phyloP scores from a whole-genome alignment of 2,888 invertebrate genomes.

The Sesia bembeciformis region DNA sequence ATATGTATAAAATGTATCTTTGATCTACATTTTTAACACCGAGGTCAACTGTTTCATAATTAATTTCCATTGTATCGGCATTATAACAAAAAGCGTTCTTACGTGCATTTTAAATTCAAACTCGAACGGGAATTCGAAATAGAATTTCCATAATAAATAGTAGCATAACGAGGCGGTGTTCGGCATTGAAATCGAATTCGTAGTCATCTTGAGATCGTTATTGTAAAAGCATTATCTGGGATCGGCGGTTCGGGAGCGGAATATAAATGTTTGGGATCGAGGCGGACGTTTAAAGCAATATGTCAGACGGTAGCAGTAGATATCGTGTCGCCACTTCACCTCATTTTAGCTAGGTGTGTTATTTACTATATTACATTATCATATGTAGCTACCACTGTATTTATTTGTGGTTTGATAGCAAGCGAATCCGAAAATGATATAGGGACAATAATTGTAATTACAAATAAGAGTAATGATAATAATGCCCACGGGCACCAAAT shows the following conservation, averaged over 20 bases:
- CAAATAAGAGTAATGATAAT: too few species aligned
- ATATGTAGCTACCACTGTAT: too few species aligned
- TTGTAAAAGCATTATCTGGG: constrained; percentile 66
- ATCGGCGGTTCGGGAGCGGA: constrained; percentile 44
- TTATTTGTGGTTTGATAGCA: too few species aligned
- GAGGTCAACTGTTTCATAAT: constrained; percentile 13
- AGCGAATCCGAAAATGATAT: too few species aligned
- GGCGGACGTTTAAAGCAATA: constrained; percentile 50
- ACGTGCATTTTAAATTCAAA: constrained; percentile 24
- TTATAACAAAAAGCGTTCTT: constrained; percentile 2
- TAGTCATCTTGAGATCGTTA: constrained; percentile 54
- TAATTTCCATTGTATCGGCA: constrained; percentile 5
- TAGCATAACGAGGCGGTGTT: constrained; percentile 21
- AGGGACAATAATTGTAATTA: too few species aligned
- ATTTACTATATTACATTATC: too few species aligned
- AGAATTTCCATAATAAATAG: constrained; percentile 41
- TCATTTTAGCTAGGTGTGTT: too few species aligned
- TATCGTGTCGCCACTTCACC: not conserved
- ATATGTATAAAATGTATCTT: too few species aligned
- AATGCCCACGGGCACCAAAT: too few species aligned
- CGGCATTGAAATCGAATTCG: constrained; percentile 53
- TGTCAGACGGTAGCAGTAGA: constrained; percentile 32
- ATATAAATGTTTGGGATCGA: constrained; percentile 55
- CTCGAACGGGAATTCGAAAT: constrained; percentile 9
- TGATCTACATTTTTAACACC: not conserved